Percentiles rank a stretch among this genome's conserved stretches.
phyloP scores from a whole-genome alignment of 2,797 vertebrate genomes.

The Artibeus lituratus region DNA sequence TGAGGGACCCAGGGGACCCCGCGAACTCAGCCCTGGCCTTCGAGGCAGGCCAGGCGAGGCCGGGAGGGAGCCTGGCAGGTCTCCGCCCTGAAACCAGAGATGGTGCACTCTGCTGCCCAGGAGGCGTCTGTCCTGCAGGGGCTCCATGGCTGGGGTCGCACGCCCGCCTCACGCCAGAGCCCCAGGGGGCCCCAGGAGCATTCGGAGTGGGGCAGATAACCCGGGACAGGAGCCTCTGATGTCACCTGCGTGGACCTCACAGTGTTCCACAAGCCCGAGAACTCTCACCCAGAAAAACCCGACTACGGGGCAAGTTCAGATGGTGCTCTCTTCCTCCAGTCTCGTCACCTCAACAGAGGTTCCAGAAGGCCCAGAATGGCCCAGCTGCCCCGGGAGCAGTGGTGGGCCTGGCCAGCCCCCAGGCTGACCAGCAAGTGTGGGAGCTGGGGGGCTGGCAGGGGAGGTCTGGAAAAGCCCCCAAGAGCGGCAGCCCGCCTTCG shows the following conservation, averaged over 20 bases:
- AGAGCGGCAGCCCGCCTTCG: neutral
- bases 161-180: neutral
- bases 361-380: neutral
- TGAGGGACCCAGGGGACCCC: conserved; percentile 47
- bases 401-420: neutral
- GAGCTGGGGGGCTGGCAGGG: neutral
- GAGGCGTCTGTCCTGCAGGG: neutral
- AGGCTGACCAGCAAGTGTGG: neutral
- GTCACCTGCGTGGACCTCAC: neutral
- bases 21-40: neutral
- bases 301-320: neutral
- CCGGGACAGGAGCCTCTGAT: rapidly evolving
- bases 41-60: neutral
- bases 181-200: rapidly evolving
- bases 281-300: neutral
- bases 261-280: neutral
- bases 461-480: neutral
- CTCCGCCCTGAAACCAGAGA: conserved; percentile 47
- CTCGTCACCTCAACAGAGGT: neutral
- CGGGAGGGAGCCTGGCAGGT: conserved; percentile 54
- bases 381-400: neutral
- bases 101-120: neutral
- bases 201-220: neutral
- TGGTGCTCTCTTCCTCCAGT: neutral
- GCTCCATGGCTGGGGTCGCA: rapidly evolving